Evolutionary conservation across 2,888 invertebrate species (phyloP), one percentile per base, ranked within the genome.

Genomic region (Platycheirus albimanus): DNA sequence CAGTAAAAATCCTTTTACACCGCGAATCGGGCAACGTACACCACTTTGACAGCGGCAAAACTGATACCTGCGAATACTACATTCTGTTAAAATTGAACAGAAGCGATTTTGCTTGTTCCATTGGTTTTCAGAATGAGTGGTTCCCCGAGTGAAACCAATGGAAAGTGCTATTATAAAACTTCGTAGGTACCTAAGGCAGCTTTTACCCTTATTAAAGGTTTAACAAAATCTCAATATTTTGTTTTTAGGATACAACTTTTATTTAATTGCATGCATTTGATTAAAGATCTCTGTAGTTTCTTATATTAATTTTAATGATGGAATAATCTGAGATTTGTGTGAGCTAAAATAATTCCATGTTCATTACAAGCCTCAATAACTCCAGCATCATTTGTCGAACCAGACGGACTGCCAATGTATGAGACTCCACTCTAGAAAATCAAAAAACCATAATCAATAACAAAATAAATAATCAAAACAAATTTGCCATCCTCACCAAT

Each of bases 321-420:
- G 94, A 99, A 99, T 11, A 99, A 93, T 80, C 99, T 93, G 19
- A 98, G 92, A 89, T 95, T 96, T 15, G 98, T 98, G 89, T 99
- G 98, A 4, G 96, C 94, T 87, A 99, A 91, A 3, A 94, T 93
- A 85, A 99, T 97, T 70, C 94, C 94, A 90, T 98, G 96, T 86
- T 98, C 96, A 89, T 99, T 94, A 90, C 99, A 99, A 13, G 99
- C 98, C 54, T 94, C 92, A 85, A 97, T 95, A 7, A 99, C 96
- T 85, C 94, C 95, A 64, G 94, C 93, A 89, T 99, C 99, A 89
- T 98, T 99, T 86, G 95, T 97, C 1, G 99, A 99, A 8, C 99
- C 99, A 0, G 97, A 92, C 10, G 99, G 99, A 89, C 98, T 97
- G 66, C 95, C 98, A 86, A 99, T 96, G 91, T 94, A 99, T 54